phyloP scores from a whole-genome alignment of 1,140 invertebrate species.

The Sinonovacula constricta region DNA sequence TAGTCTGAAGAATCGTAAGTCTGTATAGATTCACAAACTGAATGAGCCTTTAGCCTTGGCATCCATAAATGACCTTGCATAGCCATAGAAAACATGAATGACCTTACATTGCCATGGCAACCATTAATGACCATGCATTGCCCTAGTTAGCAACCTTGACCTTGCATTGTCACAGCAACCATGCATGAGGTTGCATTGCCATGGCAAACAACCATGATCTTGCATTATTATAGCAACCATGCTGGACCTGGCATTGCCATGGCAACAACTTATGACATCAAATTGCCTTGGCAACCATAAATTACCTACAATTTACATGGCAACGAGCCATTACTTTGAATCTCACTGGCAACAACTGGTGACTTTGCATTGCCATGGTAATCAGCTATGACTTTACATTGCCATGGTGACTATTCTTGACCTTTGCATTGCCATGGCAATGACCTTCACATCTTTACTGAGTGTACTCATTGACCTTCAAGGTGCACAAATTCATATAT shows the following conservation, averaged over 20 bases:
- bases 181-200: not conserved
- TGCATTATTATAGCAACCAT: too few species aligned
- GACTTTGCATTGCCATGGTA: not conserved
- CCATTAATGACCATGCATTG: not conserved
- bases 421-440: not conserved
- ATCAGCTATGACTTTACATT: not conserved
- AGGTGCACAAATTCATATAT: too few species aligned
- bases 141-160: not conserved
- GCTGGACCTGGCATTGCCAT: too few species aligned
- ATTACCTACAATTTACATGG: too few species aligned
- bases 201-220: too few species aligned
- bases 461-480: too few species aligned
- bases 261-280: too few species aligned
- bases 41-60: not conserved
- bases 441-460: too few species aligned
- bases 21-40: too few species aligned
- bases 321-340: too few species aligned
- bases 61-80: not conserved
- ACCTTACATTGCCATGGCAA: not conserved
- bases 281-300: too few species aligned
- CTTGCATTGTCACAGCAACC: not conserved
- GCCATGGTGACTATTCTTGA: not conserved
- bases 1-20: conserved; percentile 52
- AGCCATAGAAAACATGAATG: not conserved
- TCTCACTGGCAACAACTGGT: not conserved